Evolutionary conservation across 1,140 invertebrate species (phyloP).

Genomic region (Elysia chlorotica): DNA sequence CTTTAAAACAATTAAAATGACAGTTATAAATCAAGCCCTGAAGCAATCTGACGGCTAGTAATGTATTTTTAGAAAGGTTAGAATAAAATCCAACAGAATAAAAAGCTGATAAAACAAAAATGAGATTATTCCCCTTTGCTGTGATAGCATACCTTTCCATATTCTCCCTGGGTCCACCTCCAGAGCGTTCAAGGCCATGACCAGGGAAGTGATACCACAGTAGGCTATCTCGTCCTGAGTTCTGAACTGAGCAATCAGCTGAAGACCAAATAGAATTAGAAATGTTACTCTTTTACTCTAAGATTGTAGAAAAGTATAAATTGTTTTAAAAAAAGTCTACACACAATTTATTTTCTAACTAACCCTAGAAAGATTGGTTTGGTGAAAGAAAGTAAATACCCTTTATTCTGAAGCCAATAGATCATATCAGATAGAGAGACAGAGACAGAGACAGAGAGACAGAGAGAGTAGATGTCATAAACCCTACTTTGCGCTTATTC

Average conservation of each 20-base stretch:
- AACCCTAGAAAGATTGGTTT: not conserved
- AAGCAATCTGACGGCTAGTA: too few relatives aligned
- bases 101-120: too few relatives aligned
- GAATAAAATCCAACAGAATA: too few relatives aligned
- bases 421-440: not conserved
- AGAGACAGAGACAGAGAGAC: too few relatives aligned
- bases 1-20: too few relatives aligned
- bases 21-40: too few relatives aligned
- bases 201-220: slow-evolving; percentile 61
- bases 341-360: not conserved
- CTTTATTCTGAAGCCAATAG: not conserved
- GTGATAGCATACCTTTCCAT: slow-evolving; percentile 46
- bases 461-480: too few relatives aligned
- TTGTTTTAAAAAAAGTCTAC: not conserved
- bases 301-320: not conserved
- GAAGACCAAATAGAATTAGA: slow-evolving; percentile 42
- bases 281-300: too few relatives aligned
- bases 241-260: slow-evolving; percentile 57
- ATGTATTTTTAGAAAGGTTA: too few relatives aligned
- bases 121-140: not conserved
- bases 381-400: not conserved
- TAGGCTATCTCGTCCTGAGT: slow-evolving; percentile 62
- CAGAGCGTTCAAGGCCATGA: slow-evolving; percentile 58
- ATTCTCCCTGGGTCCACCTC: slow-evolving; percentile 59
- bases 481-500: too few relatives aligned